phyloP scores from a whole-genome alignment of 2,797 vertebrate species.

The Pteronotus mesoamericanus region DNA sequence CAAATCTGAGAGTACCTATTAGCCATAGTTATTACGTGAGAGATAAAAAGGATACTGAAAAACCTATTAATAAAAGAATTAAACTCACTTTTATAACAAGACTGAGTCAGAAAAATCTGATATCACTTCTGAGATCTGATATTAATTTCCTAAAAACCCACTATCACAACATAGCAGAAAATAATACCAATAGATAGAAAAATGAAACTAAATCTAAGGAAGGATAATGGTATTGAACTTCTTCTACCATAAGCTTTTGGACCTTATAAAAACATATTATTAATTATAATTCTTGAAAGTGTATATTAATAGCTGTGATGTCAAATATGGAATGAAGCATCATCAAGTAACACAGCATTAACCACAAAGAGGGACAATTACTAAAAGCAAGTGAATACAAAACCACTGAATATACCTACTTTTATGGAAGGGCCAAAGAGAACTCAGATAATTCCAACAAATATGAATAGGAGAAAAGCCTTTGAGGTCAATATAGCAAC shows the following conservation, averaged over 20 bases:
- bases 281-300: slow-evolving; percentile 26
- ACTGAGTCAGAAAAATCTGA: slow-evolving; percentile 17
- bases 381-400: background rate
- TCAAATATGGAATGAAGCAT: background rate
- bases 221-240: background rate
- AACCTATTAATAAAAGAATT: background rate
- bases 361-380: background rate
- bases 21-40: background rate
- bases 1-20: slow-evolving; percentile 12
- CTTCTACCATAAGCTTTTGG: background rate
- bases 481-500: background rate
- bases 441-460: slow-evolving; percentile 37
- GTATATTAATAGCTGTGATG: background rate
- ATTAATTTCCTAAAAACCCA: background rate
- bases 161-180: background rate
- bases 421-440: background rate
- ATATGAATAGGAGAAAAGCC: background rate
- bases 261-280: background rate
- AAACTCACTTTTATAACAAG: slow-evolving; percentile 24
- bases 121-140: background rate
- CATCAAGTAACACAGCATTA: background rate
- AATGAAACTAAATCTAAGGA: slow-evolving; percentile 25
- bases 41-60: background rate
- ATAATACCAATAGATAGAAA: slow-evolving; percentile 7
- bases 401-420: background rate